A percentile compares a stretch with the other conserved stretches of the same genome.
phyloP scores from a whole-genome alignment of 2,113 vertebrate genomes.

The Micronycteris hirsuta region DNA sequence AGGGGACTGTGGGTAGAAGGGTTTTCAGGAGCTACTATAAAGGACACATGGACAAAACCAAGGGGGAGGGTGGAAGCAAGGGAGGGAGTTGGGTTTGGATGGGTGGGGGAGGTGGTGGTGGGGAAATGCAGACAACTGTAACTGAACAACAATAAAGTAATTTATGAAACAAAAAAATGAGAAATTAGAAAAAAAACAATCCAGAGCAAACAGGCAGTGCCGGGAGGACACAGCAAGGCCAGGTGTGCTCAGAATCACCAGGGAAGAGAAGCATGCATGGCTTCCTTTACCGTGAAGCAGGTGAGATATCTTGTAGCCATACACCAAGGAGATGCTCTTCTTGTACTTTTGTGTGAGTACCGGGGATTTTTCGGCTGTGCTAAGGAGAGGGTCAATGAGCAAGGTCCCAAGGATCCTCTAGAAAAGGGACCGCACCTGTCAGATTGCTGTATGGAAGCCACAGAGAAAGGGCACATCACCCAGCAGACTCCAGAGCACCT shows the following conservation, averaged over 20 bases:
- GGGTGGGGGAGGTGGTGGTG: too few relatives aligned
- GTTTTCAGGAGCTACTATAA: too few relatives aligned
- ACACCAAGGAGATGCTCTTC: not conserved
- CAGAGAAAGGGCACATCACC: not conserved
- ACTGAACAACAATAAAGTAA: too few relatives aligned
- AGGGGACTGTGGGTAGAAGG: too few relatives aligned
- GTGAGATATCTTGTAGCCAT: not conserved
- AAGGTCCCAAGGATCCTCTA: not conserved
- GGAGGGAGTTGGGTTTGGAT: too few relatives aligned
- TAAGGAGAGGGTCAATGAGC: not conserved
- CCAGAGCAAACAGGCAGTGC: not conserved
- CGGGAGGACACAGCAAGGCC: not conserved
- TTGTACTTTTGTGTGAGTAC: not conserved
- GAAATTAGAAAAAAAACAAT: too few relatives aligned
- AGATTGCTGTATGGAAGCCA: not conserved
- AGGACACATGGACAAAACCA: too few relatives aligned
- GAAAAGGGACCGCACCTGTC: not conserved
- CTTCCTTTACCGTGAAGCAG: not conserved
- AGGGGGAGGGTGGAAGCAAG: too few relatives aligned
- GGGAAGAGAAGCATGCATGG: not conserved
- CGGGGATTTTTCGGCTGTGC: not conserved
- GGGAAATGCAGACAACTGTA: too few relatives aligned
- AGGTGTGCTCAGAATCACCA: too few relatives aligned
- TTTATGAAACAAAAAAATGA: too few relatives aligned
- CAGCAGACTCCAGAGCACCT: not conserved